Evolutionary conservation across 2,888 invertebrate species (phyloP).

Genomic region (Caenorhabditis virilis): DNA sequence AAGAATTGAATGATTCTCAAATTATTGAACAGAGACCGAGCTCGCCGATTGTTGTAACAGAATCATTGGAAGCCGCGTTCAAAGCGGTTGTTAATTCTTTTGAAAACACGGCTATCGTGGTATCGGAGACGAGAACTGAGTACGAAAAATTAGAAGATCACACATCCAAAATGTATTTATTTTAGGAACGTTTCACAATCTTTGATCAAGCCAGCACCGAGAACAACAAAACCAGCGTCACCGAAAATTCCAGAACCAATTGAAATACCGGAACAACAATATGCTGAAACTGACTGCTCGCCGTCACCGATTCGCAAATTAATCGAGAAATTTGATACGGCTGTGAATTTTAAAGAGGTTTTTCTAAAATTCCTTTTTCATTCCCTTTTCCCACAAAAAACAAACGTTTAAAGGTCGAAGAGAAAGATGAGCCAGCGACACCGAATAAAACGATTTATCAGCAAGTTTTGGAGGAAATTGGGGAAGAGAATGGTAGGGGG

Average conservation of each 20-base stretch:
- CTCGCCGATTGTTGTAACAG: constrained; percentile 13
- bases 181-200: not conserved
- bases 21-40: not conserved
- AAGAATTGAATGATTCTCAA: constrained; percentile 9
- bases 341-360: constrained; percentile 20
- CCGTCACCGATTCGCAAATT: constrained; percentile 22
- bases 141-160: too few species aligned
- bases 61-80: constrained; percentile 25
- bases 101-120: not conserved
- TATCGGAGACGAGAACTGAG: constrained; percentile 12
- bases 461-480: constrained; percentile 28
- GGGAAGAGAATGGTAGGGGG: constrained; percentile 3
- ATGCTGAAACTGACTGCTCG: not conserved
- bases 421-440: constrained; percentile 4
- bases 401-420: constrained; percentile 3
- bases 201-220: not conserved
- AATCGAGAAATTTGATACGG: constrained; percentile 34
- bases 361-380: not conserved
- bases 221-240: not conserved
- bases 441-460: constrained; percentile 16
- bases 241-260: constrained; percentile 2
- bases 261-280: not conserved
- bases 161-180: too few species aligned
- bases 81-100: constrained; percentile 2
- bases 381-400: not conserved